These are phyloP conservation scores for Xenopus tropicalis DNA, from an alignment of 2,113 vertebrate genomes.

Conservation along the genomic window DNA sequence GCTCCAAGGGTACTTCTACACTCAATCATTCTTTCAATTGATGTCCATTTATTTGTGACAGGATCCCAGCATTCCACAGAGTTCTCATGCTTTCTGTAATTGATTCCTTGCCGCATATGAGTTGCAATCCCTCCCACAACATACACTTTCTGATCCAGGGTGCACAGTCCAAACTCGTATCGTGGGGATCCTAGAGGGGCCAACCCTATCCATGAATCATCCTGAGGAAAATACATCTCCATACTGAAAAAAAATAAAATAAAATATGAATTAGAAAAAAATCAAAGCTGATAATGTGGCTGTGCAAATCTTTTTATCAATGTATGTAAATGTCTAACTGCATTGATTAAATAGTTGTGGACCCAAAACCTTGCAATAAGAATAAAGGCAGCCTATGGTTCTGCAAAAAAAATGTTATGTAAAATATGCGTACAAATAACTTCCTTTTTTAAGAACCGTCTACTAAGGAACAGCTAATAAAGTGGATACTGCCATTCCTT, in stretches of 20 bases:
- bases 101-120: conserved; percentile 87
- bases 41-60: conserved; percentile 90
- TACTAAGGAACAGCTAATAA: too few relatives aligned
- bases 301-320: too few relatives aligned
- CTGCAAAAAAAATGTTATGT: too few relatives aligned
- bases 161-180: conserved; percentile 90
- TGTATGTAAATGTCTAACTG: too few relatives aligned
- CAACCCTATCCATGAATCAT: conserved; percentile 95
- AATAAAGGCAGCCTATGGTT: too few relatives aligned
- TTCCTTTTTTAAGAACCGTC: too few relatives aligned
- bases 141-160: conserved; percentile 91
- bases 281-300: too few relatives aligned
- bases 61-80: conserved; percentile 96
- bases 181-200: conserved; percentile 89
- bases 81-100: conserved; percentile 87
- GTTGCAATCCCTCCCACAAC: conserved; percentile 95
- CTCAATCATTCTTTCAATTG: conserved; percentile 86
- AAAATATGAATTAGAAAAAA: conserved; percentile 14
- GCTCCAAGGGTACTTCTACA: conserved; percentile 89
- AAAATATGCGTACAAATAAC: too few relatives aligned
- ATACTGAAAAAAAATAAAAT: conserved; percentile 68
- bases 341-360: too few relatives aligned
- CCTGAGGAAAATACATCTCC: conserved; percentile 98
- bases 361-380: too few relatives aligned
- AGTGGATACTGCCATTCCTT: too few relatives aligned